Evolutionary conservation across 2,113 vertebrate species (phyloP).

Genomic region (Egretta garzetta): DNA sequence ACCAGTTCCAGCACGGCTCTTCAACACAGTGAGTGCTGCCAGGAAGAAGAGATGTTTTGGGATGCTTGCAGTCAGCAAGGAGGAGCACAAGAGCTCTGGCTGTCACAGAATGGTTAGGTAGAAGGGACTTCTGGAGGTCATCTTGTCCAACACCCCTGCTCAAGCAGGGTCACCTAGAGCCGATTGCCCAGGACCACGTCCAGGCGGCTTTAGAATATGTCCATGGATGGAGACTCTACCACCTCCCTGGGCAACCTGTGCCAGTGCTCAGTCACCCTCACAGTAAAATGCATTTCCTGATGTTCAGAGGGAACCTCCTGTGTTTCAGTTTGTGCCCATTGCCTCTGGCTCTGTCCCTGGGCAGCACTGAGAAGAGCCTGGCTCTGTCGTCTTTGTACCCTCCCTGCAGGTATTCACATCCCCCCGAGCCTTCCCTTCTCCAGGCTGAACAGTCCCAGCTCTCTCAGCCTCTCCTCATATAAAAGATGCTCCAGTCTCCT

Average conservation of each 20-base stretch:
- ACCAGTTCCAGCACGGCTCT: conserved; percentile 84
- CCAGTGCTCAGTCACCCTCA: not conserved
- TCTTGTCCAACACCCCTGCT: not conserved
- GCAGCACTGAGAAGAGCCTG: not conserved
- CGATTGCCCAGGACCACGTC: not conserved
- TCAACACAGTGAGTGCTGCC: conserved; percentile 85
- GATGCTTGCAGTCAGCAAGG: not conserved
- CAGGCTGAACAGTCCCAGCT: not conserved
- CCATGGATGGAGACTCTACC: not conserved
- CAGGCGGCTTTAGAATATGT: not conserved
- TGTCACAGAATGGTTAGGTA: not conserved
- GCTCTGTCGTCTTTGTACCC: not conserved
- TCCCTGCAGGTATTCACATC: not conserved
- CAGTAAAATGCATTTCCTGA: not conserved
- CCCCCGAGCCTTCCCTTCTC: not conserved
- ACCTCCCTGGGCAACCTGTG: not conserved
- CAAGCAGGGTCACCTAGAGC: not conserved
- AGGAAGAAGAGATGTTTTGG: not conserved
- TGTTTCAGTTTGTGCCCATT: not conserved
- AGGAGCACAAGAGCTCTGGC: not conserved
- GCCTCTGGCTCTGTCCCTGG: not conserved
- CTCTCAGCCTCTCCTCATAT: not conserved
- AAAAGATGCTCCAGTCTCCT: not conserved
- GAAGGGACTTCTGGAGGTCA: not conserved
- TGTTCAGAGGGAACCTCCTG: not conserved